Conservation (phyloP, 2,797 vertebrate species). For the Acropternis orthonyx region DNA sequence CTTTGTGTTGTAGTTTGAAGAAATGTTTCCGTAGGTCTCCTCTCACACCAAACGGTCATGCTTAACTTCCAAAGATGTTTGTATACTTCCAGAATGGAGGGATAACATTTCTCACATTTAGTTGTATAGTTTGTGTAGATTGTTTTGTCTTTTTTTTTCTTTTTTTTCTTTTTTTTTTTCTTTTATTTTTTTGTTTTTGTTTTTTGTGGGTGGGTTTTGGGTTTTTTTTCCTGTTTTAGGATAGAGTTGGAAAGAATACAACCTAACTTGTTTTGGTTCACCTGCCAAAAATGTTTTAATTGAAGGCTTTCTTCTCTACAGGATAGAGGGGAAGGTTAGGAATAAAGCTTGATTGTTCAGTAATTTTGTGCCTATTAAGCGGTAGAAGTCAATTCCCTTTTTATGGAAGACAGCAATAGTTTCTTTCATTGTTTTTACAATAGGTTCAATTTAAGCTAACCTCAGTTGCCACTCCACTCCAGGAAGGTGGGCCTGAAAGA, state of each 20-base stretch:
- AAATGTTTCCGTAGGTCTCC: not conserved
- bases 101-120: not conserved
- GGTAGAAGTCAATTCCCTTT: not conserved
- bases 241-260: not conserved
- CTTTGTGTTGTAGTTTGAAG: not conserved
- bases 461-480: not conserved
- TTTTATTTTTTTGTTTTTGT: no score
- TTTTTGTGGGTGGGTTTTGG: not conserved
- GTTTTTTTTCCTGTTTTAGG: not conserved
- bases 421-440: not conserved
- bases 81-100: not conserved
- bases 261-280: not conserved
- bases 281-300: not conserved
- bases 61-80: not conserved
- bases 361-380: slow-evolving; percentile 3
- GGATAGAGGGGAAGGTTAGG: not conserved
- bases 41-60: not conserved
- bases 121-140: not conserved
- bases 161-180: no score
- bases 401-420: not conserved
- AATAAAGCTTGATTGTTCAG: not conserved
- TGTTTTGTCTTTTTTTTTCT: not conserved
- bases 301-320: not conserved
- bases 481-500: not conserved
- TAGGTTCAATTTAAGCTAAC: not conserved